Base-by-base conservation (phyloP, 2,888 invertebrate genomes). In the Papilio demoleus region DNA sequence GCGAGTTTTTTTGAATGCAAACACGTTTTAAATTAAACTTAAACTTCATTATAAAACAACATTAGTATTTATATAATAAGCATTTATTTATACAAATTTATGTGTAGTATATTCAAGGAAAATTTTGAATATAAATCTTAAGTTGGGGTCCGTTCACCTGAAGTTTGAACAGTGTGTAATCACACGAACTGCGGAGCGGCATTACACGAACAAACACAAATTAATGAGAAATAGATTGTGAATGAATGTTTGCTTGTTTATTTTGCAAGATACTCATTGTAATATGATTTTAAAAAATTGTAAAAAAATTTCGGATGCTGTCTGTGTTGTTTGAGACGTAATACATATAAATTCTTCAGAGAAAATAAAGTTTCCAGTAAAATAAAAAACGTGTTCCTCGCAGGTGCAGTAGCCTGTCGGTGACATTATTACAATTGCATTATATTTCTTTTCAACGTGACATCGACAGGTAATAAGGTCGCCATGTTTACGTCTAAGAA, bases 361-460 rank as follows among this genome's bases (percentile, higher is more conserved):
- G 6, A 31, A 56, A 31, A 53, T n/a, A 53, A 27, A 27, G 19
- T 14, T 36, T 58, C 12, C 27, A 19, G 12, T 59, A 4, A 5
- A 36, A 19, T 19, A 38, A 31, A n/a, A 56, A 31, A 59, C 34
- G 22, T 2, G 5, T 56, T n/a, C 17, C 22, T 40, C 53, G n/a
- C 53, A 65, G 31, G 8, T 19, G 42, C 58, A 31, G 27, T 42
- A 11, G 56, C 19, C 66, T 60, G 66, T 12, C 2, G 8, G 50
- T 60, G 66, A 60, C 66, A 66, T 47, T 58, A 24, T 71, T 70
- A 68, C 27, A 59, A 50, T 63, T 56, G 61, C 63, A 72, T 61
- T 53, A 58, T 60, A 64, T 72, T 70, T 68, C 31, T 65, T 60
- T 62, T 22, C 9, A 27, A 27, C 47, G 58, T 68, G 70, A 53